Evolutionary conservation across 2,797 vertebrate genomes (phyloP).

Genomic region (Buceros bicornis): DNA sequence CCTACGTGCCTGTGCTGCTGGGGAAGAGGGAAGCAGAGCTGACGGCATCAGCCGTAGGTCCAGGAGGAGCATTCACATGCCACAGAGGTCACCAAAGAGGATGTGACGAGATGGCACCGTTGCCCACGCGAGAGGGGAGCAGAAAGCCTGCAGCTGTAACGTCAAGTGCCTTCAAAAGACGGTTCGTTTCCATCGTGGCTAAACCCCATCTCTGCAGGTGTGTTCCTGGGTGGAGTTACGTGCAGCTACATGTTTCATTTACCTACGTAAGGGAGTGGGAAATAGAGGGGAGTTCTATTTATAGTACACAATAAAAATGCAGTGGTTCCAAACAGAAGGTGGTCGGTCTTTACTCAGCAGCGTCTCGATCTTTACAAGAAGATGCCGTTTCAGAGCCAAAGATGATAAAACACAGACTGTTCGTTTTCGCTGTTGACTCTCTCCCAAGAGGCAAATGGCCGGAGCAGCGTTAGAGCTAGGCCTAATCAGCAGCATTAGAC

Average conservation of each 20-base stretch:
- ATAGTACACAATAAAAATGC: conserved; percentile 80
- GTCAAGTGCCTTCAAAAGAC: conserved; percentile 54
- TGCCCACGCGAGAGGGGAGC: background rate
- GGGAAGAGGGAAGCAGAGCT: background rate
- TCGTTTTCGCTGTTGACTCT: background rate
- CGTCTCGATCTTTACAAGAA: background rate
- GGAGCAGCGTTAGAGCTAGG: background rate
- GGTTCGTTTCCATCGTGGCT: background rate
- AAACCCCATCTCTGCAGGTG: conserved; percentile 41
- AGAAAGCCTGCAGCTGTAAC: background rate
- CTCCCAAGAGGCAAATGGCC: background rate
- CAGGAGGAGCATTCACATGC: background rate
- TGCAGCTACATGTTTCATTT: conserved; percentile 67
- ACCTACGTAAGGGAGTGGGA: conserved; percentile 75
- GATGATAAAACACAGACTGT: background rate
- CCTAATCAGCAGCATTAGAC: background rate
- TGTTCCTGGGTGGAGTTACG: conserved; percentile 58
- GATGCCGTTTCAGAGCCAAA: background rate
- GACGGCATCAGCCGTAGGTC: background rate
- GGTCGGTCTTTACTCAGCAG: background rate
- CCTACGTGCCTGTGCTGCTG: background rate
- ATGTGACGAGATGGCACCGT: background rate
- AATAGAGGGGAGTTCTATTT: conserved; percentile 80
- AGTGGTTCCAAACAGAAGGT: conserved; percentile 71
- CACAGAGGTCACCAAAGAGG: conserved; percentile 24